A percentile compares a stretch with the other conserved stretches of the same genome.
These are phyloP conservation scores for Chaetoderma sp. DNA, from an alignment of 2,888 invertebrate genomes.

Conservation along the genomic window DNA sequence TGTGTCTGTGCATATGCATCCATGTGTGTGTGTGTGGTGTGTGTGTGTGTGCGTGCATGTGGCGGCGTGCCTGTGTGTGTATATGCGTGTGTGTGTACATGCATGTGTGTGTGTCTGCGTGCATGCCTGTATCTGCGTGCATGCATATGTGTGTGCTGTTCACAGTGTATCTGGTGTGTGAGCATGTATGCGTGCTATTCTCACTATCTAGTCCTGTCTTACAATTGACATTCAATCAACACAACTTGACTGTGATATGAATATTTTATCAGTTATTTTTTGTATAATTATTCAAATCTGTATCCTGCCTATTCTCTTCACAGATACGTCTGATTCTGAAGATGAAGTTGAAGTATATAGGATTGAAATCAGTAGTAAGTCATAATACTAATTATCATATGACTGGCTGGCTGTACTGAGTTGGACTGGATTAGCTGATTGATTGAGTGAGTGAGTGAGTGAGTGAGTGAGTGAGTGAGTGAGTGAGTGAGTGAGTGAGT, in stretches of 20 bases:
- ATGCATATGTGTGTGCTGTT: background rate
- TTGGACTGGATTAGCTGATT: too few species aligned
- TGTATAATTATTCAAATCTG: background rate
- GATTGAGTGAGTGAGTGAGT: too few species aligned
- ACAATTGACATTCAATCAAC: background rate
- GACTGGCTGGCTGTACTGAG: background rate
- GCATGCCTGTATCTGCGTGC: background rate
- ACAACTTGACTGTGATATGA: background rate
- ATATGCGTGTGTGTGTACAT: background rate
- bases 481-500: too few species aligned
- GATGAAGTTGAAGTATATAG: conserved; percentile 44
- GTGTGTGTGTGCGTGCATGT: too few species aligned
- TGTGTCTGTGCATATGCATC: too few species aligned
- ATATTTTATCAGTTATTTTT: background rate
- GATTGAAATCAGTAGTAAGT: conserved; percentile 34
- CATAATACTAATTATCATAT: background rate
- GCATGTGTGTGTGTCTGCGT: too few species aligned
- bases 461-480: too few species aligned
- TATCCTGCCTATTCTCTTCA: conserved; percentile 8
- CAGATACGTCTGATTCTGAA: conserved; percentile 50
- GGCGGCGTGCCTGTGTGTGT: too few species aligned
- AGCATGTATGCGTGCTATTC: too few species aligned
- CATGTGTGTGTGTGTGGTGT: too few species aligned
- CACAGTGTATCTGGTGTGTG: background rate
- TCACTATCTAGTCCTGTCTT: conserved; percentile 9